phyloP scores from a whole-genome alignment of 1,140 invertebrate genomes.

The Pemphigus obesinymphae region DNA sequence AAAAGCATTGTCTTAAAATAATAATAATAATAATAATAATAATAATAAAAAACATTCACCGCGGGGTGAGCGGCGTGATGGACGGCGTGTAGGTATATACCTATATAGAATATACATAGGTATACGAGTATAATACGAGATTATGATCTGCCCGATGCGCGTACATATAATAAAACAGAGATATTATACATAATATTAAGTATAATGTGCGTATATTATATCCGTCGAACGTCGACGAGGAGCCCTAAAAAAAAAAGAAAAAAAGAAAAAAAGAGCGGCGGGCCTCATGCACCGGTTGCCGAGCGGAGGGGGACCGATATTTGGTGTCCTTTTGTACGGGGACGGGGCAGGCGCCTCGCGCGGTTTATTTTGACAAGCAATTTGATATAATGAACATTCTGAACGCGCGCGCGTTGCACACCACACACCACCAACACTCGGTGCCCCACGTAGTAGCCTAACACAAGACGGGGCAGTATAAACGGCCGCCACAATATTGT shows the following conservation, averaged over 20 bases:
- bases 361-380: slow-evolving; percentile 41
- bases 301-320: background rate
- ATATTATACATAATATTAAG: background rate
- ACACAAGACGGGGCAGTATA: too few species aligned
- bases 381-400: slow-evolving; percentile 38
- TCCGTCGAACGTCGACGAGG: background rate
- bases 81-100: background rate
- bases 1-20: slow-evolving; percentile 39
- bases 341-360: slow-evolving; percentile 19
- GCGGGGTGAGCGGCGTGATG: background rate
- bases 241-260: background rate
- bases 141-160: background rate
- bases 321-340: background rate
- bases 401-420: slow-evolving; percentile 8
- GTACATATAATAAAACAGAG: background rate
- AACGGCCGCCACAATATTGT: too few species aligned
- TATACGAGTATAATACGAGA: background rate
- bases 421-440: background rate
- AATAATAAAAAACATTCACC: background rate
- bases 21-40: slow-evolving; percentile 31
- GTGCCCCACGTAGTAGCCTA: too few species aligned
- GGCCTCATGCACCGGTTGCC: background rate
- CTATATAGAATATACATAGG: background rate
- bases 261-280: background rate
- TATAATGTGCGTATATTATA: background rate